phyloP scores from a whole-genome alignment of 2,888 invertebrate species.

The Disparrhopalites patrizii region DNA sequence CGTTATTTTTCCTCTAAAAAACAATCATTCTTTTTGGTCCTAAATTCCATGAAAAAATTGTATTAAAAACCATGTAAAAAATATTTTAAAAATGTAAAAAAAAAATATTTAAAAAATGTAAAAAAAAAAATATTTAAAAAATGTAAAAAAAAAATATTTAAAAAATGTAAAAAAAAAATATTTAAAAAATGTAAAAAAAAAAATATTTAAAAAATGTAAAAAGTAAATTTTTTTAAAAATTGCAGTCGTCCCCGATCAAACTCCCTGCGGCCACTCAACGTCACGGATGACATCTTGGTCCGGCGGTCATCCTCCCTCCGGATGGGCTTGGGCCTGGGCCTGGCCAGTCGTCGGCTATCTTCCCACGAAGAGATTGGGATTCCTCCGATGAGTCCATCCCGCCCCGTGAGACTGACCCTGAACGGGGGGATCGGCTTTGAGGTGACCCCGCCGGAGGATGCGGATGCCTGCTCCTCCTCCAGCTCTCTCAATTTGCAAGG shows the following conservation, averaged over 20 bases:
- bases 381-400: slow-evolving; percentile 32
- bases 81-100: too few species aligned
- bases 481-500: slow-evolving; percentile 63
- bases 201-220: too few species aligned
- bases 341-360: slow-evolving; percentile 42
- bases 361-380: slow-evolving; percentile 47
- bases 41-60: too few species aligned
- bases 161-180: too few species aligned
- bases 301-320: slow-evolving; percentile 78
- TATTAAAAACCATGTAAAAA: too few species aligned
- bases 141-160: too few species aligned
- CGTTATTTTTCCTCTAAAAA: slow-evolving; percentile 11
- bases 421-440: slow-evolving; percentile 83
- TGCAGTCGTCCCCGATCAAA: slow-evolving; percentile 61
- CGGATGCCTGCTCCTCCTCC: slow-evolving; percentile 29
- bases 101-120: too few species aligned
- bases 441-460: slow-evolving; percentile 67
- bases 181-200: too few species aligned
- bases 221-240: slow-evolving; percentile 5
- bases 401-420: slow-evolving; percentile 59
- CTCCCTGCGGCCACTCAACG: slow-evolving; percentile 65
- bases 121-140: too few species aligned
- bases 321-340: slow-evolving; percentile 66
- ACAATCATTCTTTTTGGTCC: too few species aligned
- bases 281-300: slow-evolving; percentile 69